Evolutionary conservation across 2,888 invertebrate species (phyloP).

Genomic region (Morpho deidamia): DNA sequence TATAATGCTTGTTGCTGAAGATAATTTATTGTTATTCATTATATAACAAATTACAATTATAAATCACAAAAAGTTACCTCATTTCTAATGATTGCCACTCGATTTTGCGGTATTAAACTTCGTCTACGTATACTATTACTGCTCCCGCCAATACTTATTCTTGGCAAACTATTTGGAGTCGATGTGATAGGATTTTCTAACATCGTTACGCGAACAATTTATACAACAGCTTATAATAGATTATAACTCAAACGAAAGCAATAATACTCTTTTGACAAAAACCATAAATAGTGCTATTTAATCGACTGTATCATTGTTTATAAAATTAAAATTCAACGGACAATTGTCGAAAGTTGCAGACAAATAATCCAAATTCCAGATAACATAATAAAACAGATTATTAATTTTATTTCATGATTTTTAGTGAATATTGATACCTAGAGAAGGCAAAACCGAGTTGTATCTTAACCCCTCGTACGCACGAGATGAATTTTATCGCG

Average conservation of each 20-base stretch:
- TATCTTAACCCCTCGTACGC: no score
- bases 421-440: no score
- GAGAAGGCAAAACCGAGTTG: no score
- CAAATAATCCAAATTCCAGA: no score
- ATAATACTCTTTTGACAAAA: background rate
- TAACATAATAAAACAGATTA: no score
- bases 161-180: constrained; percentile 41
- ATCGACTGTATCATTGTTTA: background rate
- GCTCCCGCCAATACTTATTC: constrained; percentile 62
- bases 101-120: constrained; percentile 51
- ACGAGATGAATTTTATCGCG: no score
- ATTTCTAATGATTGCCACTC: constrained; percentile 37
- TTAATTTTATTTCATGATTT: no score
- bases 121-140: constrained; percentile 48
- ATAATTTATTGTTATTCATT: no score
- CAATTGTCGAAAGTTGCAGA: no score
- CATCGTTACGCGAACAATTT: constrained; percentile 36
- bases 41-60: background rate
- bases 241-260: background rate
- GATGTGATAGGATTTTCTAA: constrained; percentile 54
- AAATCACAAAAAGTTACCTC: constrained; percentile 39
- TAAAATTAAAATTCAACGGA: background rate
- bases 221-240: background rate
- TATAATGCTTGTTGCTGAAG: no score
- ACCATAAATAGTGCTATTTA: background rate